Conservation (phyloP, 2,888 invertebrate genomes). For the Papilio demoleus region DNA sequence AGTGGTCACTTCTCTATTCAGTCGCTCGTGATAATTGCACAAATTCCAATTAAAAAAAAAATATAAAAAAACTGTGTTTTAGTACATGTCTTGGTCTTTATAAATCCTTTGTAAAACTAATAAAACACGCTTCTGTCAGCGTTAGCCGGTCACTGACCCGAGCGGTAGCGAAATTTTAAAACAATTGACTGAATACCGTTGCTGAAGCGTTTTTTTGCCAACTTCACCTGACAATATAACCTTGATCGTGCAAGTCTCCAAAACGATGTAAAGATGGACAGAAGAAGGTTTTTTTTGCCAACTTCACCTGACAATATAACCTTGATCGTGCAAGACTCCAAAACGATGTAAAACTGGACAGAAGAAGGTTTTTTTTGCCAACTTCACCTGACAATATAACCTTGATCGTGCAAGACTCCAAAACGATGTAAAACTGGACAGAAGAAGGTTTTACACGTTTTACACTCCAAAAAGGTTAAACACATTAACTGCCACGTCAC, state of each 20-base stretch:
- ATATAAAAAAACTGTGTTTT: neutral
- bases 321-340: constrained; percentile 14
- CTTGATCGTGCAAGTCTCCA: constrained; percentile 13
- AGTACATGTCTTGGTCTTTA: neutral
- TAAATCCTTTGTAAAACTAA: neutral
- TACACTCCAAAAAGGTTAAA: too few species aligned
- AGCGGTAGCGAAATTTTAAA: constrained; percentile 38
- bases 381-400: constrained; percentile 13
- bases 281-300: constrained; percentile 6
- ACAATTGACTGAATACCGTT: constrained; percentile 38
- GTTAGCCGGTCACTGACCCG: constrained; percentile 29
- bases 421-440: neutral
- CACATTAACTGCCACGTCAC: too few species aligned
- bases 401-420: constrained; percentile 14
- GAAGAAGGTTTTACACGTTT: neutral
- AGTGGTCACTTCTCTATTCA: too few species aligned
- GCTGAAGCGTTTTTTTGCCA: constrained; percentile 26
- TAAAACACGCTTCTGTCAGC: constrained; percentile 12
- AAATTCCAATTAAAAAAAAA: neutral
- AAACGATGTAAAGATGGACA: neutral
- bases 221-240: constrained; percentile 13
- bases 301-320: constrained; percentile 13
- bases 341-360: neutral
- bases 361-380: constrained; percentile 6
- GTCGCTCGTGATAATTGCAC: too few species aligned